Base-by-base conservation (phyloP, 2,888 invertebrate species). In the Stenolophus ochropezus region DNA sequence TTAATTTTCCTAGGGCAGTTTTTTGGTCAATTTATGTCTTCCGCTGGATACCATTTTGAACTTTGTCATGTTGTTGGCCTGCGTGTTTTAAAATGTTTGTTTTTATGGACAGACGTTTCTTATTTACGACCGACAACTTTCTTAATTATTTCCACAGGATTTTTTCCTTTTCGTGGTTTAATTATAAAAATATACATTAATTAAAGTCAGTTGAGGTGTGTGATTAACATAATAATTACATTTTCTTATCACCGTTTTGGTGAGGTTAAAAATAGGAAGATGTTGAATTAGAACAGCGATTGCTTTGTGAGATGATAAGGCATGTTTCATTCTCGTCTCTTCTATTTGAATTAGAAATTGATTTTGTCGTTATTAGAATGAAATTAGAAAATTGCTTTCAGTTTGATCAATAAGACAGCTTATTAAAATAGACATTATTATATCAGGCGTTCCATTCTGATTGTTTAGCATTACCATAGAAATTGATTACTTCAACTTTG, bases 1-100 rank as follows among this genome's bases (percentile, higher is more conserved):
- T 84, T 85, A 84, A 84, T 85, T 83, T 84, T 85, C 84, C 82
- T 84, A 81, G 83, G 84, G 75, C 81, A 25, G 56, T 73, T 85
- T 83, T 83, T 83, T 82, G 84, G 82, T 83, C 84, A 86, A 86
- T 85, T 86, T 86, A 85, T 85, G 82, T 84, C 85, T 86, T 85
- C 85, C 85, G 85, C 81, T 82, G 83, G 85, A 74, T 84, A 83
- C 86, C 86, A 86, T 86, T 84, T 86, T 86, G 86, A 84, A 84
- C 85, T 49, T 49, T 73, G 73, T 73, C 73, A 73, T 73, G 73
- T 73, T 73, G 16, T 49, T n/a, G n/a, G n/a, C 47, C 4, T 21
- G 49, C 73, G 49, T 73, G 73, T 23, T 73, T 73, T 80, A 80
- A 75, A 75, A 51, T 75, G 75, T 75, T 75, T 75, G 75, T 75